Conservation (phyloP, 2,888 invertebrate species). For the Enchytraeus crypticus region DNA sequence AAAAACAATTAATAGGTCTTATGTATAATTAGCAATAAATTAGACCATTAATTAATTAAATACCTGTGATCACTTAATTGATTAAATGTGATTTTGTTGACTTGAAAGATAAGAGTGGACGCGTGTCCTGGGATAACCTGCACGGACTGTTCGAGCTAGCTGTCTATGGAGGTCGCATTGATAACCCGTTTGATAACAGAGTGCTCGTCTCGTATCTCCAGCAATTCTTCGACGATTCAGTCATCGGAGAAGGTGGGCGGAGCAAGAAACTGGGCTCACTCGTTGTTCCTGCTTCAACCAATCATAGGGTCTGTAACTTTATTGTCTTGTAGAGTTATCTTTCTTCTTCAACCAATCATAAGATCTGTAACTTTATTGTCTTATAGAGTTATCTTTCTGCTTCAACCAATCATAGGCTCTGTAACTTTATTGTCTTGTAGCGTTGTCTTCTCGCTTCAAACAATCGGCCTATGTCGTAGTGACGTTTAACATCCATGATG, state of each 20-base stretch:
- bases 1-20: too few relatives aligned
- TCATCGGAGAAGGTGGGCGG: conserved; percentile 31
- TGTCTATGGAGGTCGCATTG: conserved; percentile 77
- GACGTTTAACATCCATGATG: too few relatives aligned
- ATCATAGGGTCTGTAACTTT: conserved; percentile 50
- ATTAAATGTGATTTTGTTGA: too few relatives aligned
- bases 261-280: conserved; percentile 56
- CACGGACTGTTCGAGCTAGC: conserved; percentile 69
- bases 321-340: too few relatives aligned
- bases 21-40: too few relatives aligned
- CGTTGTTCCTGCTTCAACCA: conserved; percentile 54
- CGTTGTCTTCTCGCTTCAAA: conserved; percentile 57
- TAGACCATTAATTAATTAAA: too few relatives aligned
- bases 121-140: conserved; percentile 54
- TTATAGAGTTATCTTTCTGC: too few relatives aligned
- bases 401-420: conserved; percentile 54
- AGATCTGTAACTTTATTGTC: conserved; percentile 49
- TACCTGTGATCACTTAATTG: too few relatives aligned
- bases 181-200: conserved; percentile 64
- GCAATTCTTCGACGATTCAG: conserved; percentile 46
- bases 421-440: too few relatives aligned
- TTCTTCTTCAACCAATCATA: conserved; percentile 54
- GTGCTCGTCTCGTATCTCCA: conserved; percentile 62
- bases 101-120: too few relatives aligned
- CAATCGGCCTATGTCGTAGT: too few relatives aligned